These are phyloP conservation scores for Xenus cinereus DNA, from an alignment of 2,113 vertebrate genomes.

Conservation along the genomic window DNA sequence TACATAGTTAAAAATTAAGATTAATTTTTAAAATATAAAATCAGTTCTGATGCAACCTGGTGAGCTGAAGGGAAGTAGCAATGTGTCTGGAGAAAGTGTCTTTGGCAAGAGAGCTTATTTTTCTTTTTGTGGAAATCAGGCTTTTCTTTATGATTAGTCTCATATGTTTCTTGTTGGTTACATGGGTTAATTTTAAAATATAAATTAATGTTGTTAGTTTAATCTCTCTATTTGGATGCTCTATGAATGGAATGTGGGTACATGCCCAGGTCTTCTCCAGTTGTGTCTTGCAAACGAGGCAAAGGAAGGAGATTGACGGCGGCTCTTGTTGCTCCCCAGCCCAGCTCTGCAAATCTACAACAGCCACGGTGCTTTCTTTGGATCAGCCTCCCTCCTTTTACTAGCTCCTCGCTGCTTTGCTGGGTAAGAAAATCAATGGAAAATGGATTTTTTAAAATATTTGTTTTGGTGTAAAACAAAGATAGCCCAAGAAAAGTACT, in stretches of 20 bases:
- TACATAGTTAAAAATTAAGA: neutral
- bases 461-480: conserved; percentile 71
- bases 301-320: conserved; percentile 38
- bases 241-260: neutral
- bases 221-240: neutral
- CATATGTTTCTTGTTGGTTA: neutral
- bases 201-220: neutral
- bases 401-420: conserved; percentile 71
- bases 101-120: neutral
- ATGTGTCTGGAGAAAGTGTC: neutral
- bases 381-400: conserved; percentile 63
- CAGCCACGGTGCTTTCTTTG: conserved; percentile 72
- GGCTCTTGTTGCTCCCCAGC: conserved; percentile 39
- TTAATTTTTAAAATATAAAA: neutral
- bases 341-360: conserved; percentile 35
- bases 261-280: neutral
- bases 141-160: neutral
- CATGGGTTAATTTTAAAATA: neutral
- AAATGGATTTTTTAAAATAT: conserved; percentile 66
- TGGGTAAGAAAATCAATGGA: conserved; percentile 70
- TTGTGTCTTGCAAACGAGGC: neutral
- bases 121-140: neutral
- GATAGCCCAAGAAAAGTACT: conserved; percentile 60
- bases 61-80: neutral
- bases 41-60: neutral